Conservation (phyloP, 2,113 vertebrate species). For the Oryzias woworae region DNA sequence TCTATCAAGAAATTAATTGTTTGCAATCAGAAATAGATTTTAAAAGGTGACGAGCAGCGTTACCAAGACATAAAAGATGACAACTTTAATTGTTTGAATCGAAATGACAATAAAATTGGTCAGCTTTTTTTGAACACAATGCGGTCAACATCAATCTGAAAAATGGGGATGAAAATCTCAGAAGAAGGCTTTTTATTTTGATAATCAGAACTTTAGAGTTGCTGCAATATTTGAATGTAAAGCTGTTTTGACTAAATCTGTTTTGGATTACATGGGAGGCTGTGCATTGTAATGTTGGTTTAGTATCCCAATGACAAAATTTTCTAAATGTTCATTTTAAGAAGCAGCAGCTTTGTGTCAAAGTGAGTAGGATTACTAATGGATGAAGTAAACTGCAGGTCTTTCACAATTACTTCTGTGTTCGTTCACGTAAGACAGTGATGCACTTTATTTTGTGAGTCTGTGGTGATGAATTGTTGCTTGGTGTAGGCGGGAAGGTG, state of each 20-base stretch:
- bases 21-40: no score
- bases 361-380: conserved; percentile 17
- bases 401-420: background rate
- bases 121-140: no score
- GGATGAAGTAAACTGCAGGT: conserved; percentile 1
- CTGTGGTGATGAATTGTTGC: conserved; percentile 1
- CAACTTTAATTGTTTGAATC: no score
- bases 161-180: background rate
- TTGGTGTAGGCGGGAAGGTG: conserved; percentile 22
- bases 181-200: conserved; percentile 13
- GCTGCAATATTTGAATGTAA: no score
- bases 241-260: background rate
- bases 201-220: conserved; percentile 10
- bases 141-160: background rate
- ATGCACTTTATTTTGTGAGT: background rate
- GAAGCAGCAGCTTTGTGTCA: background rate
- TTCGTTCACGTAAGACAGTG: conserved; percentile 2
- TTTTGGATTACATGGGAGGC: background rate
- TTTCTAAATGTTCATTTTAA: conserved; percentile 34
- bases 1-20: background rate
- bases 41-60: no score
- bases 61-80: no score
- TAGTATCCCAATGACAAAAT: conserved; percentile 30
- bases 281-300: conserved; percentile 27
- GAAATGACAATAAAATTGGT: no score